A percentile compares a stretch with the other conserved stretches of the same genome.
These are phyloP conservation scores for Papilio dardanus DNA, from an alignment of 1,140 invertebrate genomes.

Conservation along the genomic window DNA sequence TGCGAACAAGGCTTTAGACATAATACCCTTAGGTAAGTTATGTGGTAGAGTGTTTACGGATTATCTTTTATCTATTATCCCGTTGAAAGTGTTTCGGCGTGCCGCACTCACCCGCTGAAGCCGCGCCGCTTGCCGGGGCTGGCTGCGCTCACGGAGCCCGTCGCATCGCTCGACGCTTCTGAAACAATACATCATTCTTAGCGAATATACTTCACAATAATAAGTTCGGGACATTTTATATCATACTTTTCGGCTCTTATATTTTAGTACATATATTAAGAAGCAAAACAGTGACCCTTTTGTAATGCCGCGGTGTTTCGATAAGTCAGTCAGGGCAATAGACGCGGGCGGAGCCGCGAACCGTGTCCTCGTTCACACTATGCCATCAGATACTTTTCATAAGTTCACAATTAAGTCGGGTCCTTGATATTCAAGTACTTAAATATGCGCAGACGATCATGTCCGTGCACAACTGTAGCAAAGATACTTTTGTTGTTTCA, in stretches of 20 bases:
- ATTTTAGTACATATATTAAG: no score
- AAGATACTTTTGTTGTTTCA: background rate
- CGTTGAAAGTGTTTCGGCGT: background rate
- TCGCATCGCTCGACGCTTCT: conserved; percentile 67
- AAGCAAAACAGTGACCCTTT: no score
- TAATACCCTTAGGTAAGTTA: no score
- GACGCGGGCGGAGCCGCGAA: no score
- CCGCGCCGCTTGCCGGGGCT: conserved; percentile 90
- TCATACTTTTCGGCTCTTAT: no score
- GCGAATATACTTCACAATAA: background rate
- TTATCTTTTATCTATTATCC: background rate
- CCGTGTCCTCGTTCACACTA: background rate
- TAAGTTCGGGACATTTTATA: no score
- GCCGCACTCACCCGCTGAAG: conserved; percentile 89
- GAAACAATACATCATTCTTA: conserved; percentile 42
- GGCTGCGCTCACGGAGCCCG: conserved; percentile 68
- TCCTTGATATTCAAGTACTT: background rate
- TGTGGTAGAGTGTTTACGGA: no score
- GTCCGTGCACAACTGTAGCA: background rate
- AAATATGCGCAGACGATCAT: no score
- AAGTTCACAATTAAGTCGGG: background rate
- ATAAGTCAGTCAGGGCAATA: no score
- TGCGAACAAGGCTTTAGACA: no score
- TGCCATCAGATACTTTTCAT: background rate
- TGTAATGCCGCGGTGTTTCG: no score